phyloP scores from a whole-genome alignment of 2,888 invertebrate genomes.

The Xestia c-nigrum region DNA sequence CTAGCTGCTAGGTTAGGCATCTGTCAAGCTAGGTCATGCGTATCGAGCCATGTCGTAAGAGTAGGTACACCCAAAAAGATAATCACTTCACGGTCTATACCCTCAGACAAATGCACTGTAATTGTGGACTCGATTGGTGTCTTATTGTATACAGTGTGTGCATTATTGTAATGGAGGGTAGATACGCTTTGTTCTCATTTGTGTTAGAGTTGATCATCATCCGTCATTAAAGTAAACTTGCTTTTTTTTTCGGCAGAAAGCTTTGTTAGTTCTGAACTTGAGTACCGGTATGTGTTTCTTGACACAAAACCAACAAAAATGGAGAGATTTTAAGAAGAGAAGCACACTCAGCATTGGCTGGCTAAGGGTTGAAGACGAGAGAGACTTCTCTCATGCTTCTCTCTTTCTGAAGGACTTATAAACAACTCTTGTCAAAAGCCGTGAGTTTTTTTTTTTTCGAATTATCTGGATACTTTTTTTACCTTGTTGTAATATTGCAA shows the following conservation, averaged over 20 bases:
- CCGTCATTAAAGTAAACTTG: background rate
- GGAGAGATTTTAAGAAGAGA: no score
- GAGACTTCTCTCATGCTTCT: no score
- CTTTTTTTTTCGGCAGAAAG: background rate
- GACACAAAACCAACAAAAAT: no score
- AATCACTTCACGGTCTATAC: conserved; percentile 68
- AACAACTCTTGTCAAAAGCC: no score
- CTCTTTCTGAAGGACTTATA: no score
- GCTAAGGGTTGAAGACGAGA: no score
- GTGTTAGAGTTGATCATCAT: background rate
- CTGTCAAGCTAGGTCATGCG: conserved; percentile 67
- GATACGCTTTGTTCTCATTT: conserved; percentile 12
- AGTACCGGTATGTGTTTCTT: background rate
- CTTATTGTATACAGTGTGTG: conserved; percentile 28
- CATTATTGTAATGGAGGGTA: conserved; percentile 5
- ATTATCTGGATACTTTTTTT: background rate
- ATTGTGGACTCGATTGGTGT: conserved; percentile 37
- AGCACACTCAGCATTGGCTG: no score
- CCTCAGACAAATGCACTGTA: conserved; percentile 54
- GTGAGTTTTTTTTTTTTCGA: background rate
- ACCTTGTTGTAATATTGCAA: background rate
- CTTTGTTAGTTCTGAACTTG: background rate
- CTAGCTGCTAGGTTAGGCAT: conserved; percentile 49
- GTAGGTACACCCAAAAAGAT: conserved; percentile 68
- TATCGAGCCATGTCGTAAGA: conserved; percentile 63